Evolutionary conservation across 23 tunicate genomes (phyloP), one percentile per base, ranked within the genome.

Genomic region (Trididemnum nubilum): DNA sequence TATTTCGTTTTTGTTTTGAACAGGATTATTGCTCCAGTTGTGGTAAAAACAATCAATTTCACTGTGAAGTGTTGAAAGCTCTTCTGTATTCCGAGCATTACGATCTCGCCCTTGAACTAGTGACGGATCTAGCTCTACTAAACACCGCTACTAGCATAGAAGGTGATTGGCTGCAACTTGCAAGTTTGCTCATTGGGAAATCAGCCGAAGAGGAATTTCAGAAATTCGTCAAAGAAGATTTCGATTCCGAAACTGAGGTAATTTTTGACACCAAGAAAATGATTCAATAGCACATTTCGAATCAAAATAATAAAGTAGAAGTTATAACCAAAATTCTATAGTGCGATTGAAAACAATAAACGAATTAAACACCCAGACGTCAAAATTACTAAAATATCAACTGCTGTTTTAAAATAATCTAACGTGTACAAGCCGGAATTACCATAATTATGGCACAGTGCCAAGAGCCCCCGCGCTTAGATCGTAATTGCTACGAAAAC

Each of bases 11-110:
- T n/a, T n/a, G n/a, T 49, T 12, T 22, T 24, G n/a, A 3, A 24
- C 71, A 90, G 96, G 86, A 84, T 5, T 80, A 79, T 50, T 85
- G 96, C 50, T 21, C 66, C 0, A 49, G 78, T 31, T 79, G 86
- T 18, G 72, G 84, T 0, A 35, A 64, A 4, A 33, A 22, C 23
- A 61, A 50, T 31, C 61, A 25, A 31, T 73, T 84, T 34, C 78
- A 73, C 31, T 40, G 54, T 29, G 86, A 80, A 52, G 39, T 90
- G 23, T 51, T 90, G 36, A 64, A 76, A 57, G 82, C 89, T 0
- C 79, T 90, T 24, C 79, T 90, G 22, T 84, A 79, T 63, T 57
- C 81, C 82, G 85, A 84, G 64, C 76, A 90, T 25, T 84, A 72
- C 70, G 86, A 81, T 2, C 61, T 89, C 9, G 96, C 82, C 0